Evolutionary conservation across 2,113 vertebrate genomes (phyloP).

Genomic region (Illadopsis cleaveri): DNA sequence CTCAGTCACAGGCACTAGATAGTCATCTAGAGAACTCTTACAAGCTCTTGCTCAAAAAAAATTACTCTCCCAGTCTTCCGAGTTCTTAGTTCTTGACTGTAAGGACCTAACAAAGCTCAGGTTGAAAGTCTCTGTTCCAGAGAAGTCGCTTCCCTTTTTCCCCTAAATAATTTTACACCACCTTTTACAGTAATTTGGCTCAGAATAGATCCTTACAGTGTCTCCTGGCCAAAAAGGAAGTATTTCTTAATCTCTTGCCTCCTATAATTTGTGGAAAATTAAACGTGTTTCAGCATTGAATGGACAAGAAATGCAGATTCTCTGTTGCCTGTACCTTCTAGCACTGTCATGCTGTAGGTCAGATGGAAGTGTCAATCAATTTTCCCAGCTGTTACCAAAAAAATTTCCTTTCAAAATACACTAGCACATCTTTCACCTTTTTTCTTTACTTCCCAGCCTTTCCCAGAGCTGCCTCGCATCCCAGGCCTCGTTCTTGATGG

Average conservation of each 20-base stretch:
- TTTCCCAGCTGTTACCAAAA: not conserved
- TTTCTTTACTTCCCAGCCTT: constrained; percentile 72
- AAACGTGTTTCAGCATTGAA: not conserved
- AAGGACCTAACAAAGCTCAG: not conserved
- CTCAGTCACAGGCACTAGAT: not conserved
- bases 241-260: not conserved
- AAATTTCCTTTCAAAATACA: not conserved
- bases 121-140: not conserved
- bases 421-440: not conserved
- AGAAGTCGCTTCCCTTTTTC: not conserved
- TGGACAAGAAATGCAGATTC: not conserved
- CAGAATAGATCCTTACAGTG: not conserved
- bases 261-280: not conserved
- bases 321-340: not conserved
- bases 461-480: constrained; percentile 87
- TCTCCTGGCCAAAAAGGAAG: not conserved
- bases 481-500: constrained; percentile 89
- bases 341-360: not conserved
- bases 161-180: not conserved
- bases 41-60: not conserved
- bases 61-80: not conserved
- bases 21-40: not conserved
- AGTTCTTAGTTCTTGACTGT: not conserved
- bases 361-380: not conserved
- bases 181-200: not conserved